Percentiles rank a stretch among this genome's conserved stretches.
Conservation (phyloP, 1,140 invertebrate species). For the Manduca sexta region DNA sequence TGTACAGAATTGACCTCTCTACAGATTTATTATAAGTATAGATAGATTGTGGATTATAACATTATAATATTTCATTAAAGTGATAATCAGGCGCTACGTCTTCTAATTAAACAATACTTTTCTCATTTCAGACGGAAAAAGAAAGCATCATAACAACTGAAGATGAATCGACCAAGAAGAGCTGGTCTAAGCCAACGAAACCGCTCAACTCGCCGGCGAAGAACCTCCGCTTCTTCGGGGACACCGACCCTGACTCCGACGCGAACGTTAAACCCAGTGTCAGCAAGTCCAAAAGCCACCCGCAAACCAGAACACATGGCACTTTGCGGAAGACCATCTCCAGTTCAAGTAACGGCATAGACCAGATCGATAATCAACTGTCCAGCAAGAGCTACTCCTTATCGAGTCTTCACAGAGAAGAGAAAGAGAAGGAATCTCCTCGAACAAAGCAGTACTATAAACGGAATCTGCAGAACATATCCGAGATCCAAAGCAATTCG, state of each 20-base stretch:
- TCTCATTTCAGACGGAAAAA: constrained; percentile 48
- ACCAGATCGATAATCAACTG: constrained; percentile 55
- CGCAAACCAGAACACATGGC: constrained; percentile 33
- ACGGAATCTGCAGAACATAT: constrained; percentile 74
- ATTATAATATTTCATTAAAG: no score
- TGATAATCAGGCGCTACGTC: no score
- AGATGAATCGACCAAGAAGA: constrained; percentile 60
- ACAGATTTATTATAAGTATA: no score
- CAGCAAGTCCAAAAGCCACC: constrained; percentile 42
- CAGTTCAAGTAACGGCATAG: constrained; percentile 61
- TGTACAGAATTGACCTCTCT: no score
- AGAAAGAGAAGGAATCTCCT: constrained; percentile 40
- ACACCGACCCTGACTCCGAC: constrained; percentile 84
- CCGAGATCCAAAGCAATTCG: constrained; percentile 71
- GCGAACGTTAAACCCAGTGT: constrained; percentile 58
- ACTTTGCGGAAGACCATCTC: constrained; percentile 55
- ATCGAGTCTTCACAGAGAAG: constrained; percentile 55
- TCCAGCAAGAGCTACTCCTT: constrained; percentile 62
- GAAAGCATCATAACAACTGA: constrained; percentile 61
- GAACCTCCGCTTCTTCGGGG: constrained; percentile 86
- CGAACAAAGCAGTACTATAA: constrained; percentile 57
- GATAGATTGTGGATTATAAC: no score
- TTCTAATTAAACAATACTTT: not conserved
- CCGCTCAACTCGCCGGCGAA: constrained; percentile 71
- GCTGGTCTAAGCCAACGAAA: constrained; percentile 60